Evolutionary conservation across 2,113 vertebrate species (phyloP), one percentile per base, ranked within the genome.

Genomic region (Galemys pyrenaicus): DNA sequence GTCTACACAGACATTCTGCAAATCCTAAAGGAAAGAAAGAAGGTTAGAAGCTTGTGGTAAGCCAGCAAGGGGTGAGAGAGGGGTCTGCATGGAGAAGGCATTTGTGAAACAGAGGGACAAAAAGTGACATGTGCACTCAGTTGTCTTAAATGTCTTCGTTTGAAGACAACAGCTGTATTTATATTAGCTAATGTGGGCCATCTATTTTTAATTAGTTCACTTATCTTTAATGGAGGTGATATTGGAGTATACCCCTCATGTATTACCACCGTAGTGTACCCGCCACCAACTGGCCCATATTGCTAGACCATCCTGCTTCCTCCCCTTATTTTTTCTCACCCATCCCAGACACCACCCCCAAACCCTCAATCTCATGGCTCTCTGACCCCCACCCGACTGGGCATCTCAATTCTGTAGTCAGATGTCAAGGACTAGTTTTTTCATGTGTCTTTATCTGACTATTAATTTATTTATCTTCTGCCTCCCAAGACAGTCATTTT

Each of bases 1-100:
- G 94, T 92, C 54, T 0, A 92, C 94, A 97, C 94, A 83, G 89
- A 97, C 95, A 97, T 97, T 96, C 70, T 77, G 89, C 89, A 58
- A 85, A 94, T 96, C 96, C 91, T 92, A 82, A 79, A 97, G 97
- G 80, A 95, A 95, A 96, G 24, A 93, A 65, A 96, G 96, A 96
- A 96, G 93, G 98, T 97, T 97, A 98, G 39, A 71, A 95, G 16
- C 78, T 75, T 83, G 4, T n/a, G 67, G 58, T 93, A 84, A 87
- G 49, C 81, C 96, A 16, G 62, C 28, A 49, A 32, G 19, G 32
- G 22, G 1, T 35, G 3, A 67, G 41, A 3, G 4, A 41, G 74
- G 26, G 0, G 30, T 11, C 3, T 3, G 9, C 9, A 30, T 1
- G 3, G 12, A 20, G 24, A 91, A 94, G n/a, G 12, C 74, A 11